Base-by-base conservation (phyloP, 2,797 vertebrate species). In the Ctenopoma kingsleyae region DNA sequence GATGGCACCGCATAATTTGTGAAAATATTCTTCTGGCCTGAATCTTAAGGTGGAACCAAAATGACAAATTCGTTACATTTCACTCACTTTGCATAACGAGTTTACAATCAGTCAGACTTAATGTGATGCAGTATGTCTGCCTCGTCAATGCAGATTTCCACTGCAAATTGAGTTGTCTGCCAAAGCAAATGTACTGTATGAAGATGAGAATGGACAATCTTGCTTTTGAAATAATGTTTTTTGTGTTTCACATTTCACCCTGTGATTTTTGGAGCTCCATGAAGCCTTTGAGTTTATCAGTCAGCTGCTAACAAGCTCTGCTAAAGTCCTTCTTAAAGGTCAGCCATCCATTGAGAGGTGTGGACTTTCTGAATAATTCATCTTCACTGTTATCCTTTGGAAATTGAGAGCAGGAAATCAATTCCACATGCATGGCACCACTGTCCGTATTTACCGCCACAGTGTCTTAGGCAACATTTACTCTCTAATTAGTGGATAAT, bases 401-500 rank as follows among this genome's bases (percentile, higher is more conserved):
- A 87, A 78, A 80, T 25, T 53, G 63, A 84, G 76, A 72, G 83
- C 83, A 62, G 76, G 59, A 83, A 90, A 90, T 89, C 86, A 80
- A 87, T 89, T 85, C 60, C 65, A 61, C 82, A 62, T 35, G 67
- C 81, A 58, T 47, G 61, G 35, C 74, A 11, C 60, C 62, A 8
- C 57, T 8, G 73, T 80, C 82, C 69, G 17, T 74, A 81, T 86
- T 83, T 81, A 78, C 72, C 27, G 53, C 71, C 63, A 57, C 70
- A 15, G 57, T 44, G 69, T 87, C 73, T 82, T 66, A 25, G 71
- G 65, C 68, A 82, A 81, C 81, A 36, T 83, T 89, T 84, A 76
- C 78, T 71, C 76, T 74, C 68, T 81, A 89, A 90, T 90, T 87
- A 85, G 79, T 40, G 23, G 81, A 74, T 85, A 80, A 90, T 87